phyloP scores from a whole-genome alignment of 2,113 vertebrate species.

The Scophthalmus maximus region DNA sequence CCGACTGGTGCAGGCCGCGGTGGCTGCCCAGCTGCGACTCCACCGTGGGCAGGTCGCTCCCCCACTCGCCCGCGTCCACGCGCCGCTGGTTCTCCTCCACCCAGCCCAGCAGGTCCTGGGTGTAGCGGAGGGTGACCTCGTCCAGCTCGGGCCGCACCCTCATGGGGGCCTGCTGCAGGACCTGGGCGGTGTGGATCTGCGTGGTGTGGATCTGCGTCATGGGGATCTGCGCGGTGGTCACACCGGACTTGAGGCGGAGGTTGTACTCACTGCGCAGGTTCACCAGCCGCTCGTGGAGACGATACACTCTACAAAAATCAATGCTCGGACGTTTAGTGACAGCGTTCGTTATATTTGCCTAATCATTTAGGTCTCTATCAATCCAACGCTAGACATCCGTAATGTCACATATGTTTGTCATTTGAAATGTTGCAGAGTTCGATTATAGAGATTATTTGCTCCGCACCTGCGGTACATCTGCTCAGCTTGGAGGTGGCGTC shows the following conservation, averaged over 20 bases:
- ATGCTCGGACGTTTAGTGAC: neutral
- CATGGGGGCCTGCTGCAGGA: slow-evolving; percentile 71
- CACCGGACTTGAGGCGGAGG: slow-evolving; percentile 89
- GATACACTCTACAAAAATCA: slow-evolving; percentile 88
- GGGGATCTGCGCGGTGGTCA: slow-evolving; percentile 71
- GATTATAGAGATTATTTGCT: neutral
- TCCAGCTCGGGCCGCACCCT: slow-evolving; percentile 84
- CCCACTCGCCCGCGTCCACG: slow-evolving; percentile 87
- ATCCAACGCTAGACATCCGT: no score
- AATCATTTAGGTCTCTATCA: neutral
- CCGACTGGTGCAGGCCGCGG: slow-evolving; percentile 90
- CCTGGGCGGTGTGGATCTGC: slow-evolving; percentile 56
- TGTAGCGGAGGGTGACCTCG: slow-evolving; percentile 90
- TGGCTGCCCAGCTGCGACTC: slow-evolving; percentile 92
- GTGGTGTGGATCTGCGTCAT: slow-evolving; percentile 74
- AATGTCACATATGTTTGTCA: no score
- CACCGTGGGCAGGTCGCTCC: slow-evolving; percentile 90
- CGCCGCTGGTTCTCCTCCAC: slow-evolving; percentile 95
- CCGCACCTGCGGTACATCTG: slow-evolving; percentile 95
- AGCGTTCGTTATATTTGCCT: neutral
- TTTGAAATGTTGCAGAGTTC: neutral
- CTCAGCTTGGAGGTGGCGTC: slow-evolving; percentile 94
- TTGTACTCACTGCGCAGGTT: slow-evolving; percentile 95
- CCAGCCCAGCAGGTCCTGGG: slow-evolving; percentile 92
- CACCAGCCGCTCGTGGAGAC: slow-evolving; percentile 93